Percentiles rank a stretch among this genome's conserved stretches.
phyloP scores from a whole-genome alignment of 1,140 invertebrate species.

The Arion vulgaris region DNA sequence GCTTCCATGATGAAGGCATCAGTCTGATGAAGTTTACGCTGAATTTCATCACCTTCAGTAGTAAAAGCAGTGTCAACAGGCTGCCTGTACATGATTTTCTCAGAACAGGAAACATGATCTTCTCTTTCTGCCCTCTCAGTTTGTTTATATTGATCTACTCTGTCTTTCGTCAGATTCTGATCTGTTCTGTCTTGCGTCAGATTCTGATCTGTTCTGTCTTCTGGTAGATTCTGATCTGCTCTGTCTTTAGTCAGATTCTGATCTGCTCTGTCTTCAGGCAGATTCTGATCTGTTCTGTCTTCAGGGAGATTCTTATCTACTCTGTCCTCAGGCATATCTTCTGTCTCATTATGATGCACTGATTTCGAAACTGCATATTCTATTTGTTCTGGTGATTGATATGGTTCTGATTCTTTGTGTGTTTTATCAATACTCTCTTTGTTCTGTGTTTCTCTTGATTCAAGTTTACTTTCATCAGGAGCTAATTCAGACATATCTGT shows the following conservation, averaged over 20 bases:
- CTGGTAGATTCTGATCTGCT: not conserved
- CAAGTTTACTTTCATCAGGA: not conserved
- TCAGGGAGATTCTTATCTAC: too few relatives aligned
- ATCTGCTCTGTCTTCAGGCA: not conserved
- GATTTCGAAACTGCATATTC: not conserved
- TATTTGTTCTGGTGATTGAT: not conserved
- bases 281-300: not conserved
- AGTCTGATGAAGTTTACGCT: not conserved
- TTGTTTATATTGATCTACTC: not conserved
- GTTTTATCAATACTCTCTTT: not conserved
- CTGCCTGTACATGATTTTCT: not conserved
- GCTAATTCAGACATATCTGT: not conserved
- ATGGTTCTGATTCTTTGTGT: not conserved
- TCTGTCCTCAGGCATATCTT: not conserved
- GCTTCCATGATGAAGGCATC: slow-evolving; percentile 1
- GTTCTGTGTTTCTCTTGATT: not conserved
- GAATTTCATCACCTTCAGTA: slow-evolving; percentile 14
- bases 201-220: too few relatives aligned
- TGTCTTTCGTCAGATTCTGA: too few relatives aligned
- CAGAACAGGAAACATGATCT: not conserved
- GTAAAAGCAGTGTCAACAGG: not conserved
- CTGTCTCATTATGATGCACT: not conserved
- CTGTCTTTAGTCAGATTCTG: not conserved
- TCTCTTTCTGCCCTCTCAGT: not conserved
- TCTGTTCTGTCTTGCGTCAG: too few relatives aligned